Percentiles rank a stretch among this genome's conserved stretches.
Evolutionary conservation across 2,888 invertebrate species (phyloP).

Genomic region (Rhogogaster chlorosoma): DNA sequence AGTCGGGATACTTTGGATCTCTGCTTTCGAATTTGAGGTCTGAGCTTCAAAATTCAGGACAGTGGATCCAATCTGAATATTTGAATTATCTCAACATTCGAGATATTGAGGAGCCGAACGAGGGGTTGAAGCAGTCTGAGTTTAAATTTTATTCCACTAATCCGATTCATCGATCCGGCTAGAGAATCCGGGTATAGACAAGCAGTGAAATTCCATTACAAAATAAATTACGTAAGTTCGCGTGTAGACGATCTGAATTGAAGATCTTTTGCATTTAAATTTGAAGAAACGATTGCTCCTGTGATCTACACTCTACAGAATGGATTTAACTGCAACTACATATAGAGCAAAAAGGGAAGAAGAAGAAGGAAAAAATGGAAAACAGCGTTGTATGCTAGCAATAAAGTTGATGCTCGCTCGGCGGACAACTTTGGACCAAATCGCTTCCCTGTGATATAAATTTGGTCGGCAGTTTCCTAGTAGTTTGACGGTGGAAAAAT

Average conservation of each 20-base stretch:
- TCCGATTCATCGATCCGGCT: neutral
- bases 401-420: slow-evolving; percentile 30
- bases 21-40: neutral
- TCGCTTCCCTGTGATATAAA: slow-evolving; percentile 35
- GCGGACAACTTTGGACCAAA: slow-evolving; percentile 45
- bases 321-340: neutral
- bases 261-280: neutral
- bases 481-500: slow-evolving; percentile 43
- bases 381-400: slow-evolving; percentile 2
- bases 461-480: slow-evolving; percentile 35
- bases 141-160: neutral
- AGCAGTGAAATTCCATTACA: neutral
- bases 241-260: neutral
- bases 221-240: neutral
- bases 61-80: neutral
- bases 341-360: neutral
- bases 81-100: neutral
- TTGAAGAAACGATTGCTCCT: neutral
- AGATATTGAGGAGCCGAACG: no score
- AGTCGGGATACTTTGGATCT: neutral
- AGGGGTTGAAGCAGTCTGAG: no score
- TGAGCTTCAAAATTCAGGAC: neutral
- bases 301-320: neutral
- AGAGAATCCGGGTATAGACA: neutral
- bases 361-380: neutral